Evolutionary conservation across 2,113 vertebrate genomes (phyloP).

Genomic region (Psilopsiagon aymara): DNA sequence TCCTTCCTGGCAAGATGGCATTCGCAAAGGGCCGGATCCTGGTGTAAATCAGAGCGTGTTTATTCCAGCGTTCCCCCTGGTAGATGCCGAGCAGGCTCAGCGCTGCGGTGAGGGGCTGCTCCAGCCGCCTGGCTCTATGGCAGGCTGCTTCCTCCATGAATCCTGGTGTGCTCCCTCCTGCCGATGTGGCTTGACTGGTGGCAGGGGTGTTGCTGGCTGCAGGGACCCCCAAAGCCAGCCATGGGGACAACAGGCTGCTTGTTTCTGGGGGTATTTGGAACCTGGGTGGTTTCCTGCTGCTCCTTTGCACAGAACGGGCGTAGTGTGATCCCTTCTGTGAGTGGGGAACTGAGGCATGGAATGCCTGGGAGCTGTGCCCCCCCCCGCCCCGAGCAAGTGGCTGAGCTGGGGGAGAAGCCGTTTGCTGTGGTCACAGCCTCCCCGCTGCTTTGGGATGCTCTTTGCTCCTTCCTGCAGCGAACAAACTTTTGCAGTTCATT

Average conservation of each 20-base stretch:
- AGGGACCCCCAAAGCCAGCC: fast-evolving
- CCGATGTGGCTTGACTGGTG: fast-evolving
- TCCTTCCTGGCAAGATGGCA: no score
- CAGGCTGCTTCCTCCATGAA: not conserved
- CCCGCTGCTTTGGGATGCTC: fast-evolving
- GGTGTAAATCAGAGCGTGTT: not conserved
- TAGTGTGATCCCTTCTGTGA: fast-evolving
- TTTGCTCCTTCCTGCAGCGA: not conserved
- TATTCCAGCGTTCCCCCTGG: not conserved
- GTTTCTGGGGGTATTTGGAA: not conserved
- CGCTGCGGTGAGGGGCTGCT: not conserved
- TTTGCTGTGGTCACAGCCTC: not conserved
- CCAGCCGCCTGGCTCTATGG: fast-evolving
- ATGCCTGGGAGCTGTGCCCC: not conserved
- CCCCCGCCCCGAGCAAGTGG: no score
- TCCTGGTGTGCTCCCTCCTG: not conserved
- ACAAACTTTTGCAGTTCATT: not conserved
- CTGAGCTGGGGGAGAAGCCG: not conserved
- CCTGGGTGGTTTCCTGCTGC: not conserved
- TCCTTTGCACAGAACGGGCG: fast-evolving
- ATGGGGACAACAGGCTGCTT: not conserved
- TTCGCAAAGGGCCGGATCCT: not conserved
- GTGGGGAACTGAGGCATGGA: not conserved
- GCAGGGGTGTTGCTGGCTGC: not conserved
- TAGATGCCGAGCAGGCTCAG: not conserved